Percentiles rank a stretch among this genome's conserved stretches.
These are phyloP conservation scores for Anolis sagrei DNA, from an alignment of 2,113 vertebrate genomes.

Conservation along the genomic window DNA sequence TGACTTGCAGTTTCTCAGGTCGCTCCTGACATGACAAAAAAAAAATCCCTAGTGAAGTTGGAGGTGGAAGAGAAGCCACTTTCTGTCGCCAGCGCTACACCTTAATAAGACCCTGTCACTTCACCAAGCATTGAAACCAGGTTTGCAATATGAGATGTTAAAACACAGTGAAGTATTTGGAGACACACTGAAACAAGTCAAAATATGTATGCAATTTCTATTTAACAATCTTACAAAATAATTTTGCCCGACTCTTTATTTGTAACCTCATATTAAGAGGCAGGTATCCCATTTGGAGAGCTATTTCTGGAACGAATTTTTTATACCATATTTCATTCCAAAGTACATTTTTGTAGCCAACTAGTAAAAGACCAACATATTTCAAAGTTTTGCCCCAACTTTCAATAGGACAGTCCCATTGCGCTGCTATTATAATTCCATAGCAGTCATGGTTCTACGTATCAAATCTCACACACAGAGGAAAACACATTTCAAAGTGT, in stretches of 20 bases:
- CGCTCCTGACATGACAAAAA: too few species aligned
- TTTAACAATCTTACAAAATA: slow-evolving; percentile 72
- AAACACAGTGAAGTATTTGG: slow-evolving; percentile 30
- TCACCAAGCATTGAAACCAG: background rate
- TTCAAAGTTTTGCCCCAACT: slow-evolving; percentile 72
- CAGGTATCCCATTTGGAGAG: slow-evolving; percentile 42
- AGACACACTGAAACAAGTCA: slow-evolving; percentile 54
- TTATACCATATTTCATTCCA: slow-evolving; percentile 76
- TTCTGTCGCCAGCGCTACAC: too few species aligned
- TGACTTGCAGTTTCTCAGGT: too few species aligned
- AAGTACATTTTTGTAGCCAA: slow-evolving; percentile 78
- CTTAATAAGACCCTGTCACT: background rate
- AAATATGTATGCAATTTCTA: slow-evolving; percentile 69
- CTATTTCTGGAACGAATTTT: slow-evolving; percentile 67
- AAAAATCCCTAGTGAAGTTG: background rate
- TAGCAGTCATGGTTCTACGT: slow-evolving; percentile 70
- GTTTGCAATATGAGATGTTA: background rate
- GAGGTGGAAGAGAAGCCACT: background rate
- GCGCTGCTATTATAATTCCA: slow-evolving; percentile 71
- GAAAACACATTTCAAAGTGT: slow-evolving; percentile 65
- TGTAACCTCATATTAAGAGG: slow-evolving; percentile 55
- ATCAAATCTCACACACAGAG: slow-evolving; percentile 68
- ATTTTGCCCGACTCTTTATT: slow-evolving; percentile 71
- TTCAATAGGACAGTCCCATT: slow-evolving; percentile 77
- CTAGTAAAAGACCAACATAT: slow-evolving; percentile 77